These are phyloP conservation scores for Lepidonotus clava DNA, from an alignment of 2,888 invertebrate species.

Conservation along the genomic window DNA sequence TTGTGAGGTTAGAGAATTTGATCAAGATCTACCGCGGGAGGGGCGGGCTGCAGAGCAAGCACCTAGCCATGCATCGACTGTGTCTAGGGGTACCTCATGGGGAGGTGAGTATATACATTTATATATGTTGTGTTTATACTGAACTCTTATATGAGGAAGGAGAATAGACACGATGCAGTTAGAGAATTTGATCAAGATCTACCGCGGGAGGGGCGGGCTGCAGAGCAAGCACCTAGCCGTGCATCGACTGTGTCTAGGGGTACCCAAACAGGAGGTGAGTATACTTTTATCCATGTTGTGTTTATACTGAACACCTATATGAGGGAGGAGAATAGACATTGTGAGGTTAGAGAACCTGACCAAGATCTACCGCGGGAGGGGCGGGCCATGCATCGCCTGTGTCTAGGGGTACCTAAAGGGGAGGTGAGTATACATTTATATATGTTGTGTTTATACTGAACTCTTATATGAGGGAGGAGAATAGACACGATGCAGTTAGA, in stretches of 20 bases:
- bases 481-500: conserved; percentile 32
- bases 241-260: conserved; percentile 46
- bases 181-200: conserved; percentile 54
- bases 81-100: conserved; percentile 52
- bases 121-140: too few species aligned
- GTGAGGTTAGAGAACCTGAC: conserved; percentile 52
- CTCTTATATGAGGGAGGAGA: too few species aligned
- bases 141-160: too few species aligned
- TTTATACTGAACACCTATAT: too few species aligned
- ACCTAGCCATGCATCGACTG: conserved; percentile 46
- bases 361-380: conserved; percentile 39
- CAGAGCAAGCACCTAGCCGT: conserved; percentile 50
- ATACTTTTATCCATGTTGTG: too few species aligned
- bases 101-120: conserved; percentile 52
- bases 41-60: background rate
- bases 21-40: conserved; percentile 49
- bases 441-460: too few species aligned
- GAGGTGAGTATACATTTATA: conserved; percentile 55
- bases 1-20: conserved; percentile 44
- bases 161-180: conserved; percentile 37
- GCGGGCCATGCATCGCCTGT: conserved; percentile 32
- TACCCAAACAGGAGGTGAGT: conserved; percentile 52
- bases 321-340: too few species aligned
- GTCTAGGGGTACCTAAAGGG: conserved; percentile 52
- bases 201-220: background rate